phyloP scores from a whole-genome alignment of 2,797 vertebrate species.

The Micropoecilia bifurca region DNA sequence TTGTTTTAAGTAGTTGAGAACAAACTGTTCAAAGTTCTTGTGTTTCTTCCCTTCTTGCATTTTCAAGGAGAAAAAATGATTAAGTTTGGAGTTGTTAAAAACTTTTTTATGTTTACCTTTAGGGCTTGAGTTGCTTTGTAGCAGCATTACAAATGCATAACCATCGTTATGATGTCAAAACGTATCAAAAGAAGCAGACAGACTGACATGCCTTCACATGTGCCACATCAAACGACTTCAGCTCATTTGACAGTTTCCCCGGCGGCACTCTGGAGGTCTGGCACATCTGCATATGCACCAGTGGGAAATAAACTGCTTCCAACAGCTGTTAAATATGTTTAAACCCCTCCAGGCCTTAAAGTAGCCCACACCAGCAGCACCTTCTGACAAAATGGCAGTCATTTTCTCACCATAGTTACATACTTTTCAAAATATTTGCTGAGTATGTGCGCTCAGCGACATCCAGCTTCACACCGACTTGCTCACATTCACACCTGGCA shows the following conservation, averaged over 20 bases:
- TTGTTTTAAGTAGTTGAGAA: not conserved
- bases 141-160: conserved; percentile 3
- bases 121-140: not conserved
- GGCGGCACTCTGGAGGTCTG: conserved; percentile 21
- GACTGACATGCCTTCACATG: conserved; percentile 22
- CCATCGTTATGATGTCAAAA: conserved; percentile 4
- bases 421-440: conserved; percentile 17
- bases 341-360: conserved; percentile 25
- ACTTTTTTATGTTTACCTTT: not conserved
- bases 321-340: conserved; percentile 45
- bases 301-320: conserved; percentile 38
- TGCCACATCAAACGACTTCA: conserved; percentile 42
- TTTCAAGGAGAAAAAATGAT: not conserved
- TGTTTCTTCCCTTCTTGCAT: not conserved
- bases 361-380: conserved; percentile 27
- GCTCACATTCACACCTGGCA: conserved; percentile 49
- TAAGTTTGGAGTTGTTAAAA: not conserved
- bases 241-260: conserved; percentile 25
- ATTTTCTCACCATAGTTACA: conserved; percentile 11
- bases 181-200: conserved; percentile 28
- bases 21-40: not conserved
- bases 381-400: conserved; percentile 10
- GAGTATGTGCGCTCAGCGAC: conserved; percentile 16
- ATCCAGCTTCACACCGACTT: conserved; percentile 24
- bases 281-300: conserved; percentile 23